phyloP scores from a whole-genome alignment of 2,797 vertebrate genomes.

The Ciconia nigra region DNA sequence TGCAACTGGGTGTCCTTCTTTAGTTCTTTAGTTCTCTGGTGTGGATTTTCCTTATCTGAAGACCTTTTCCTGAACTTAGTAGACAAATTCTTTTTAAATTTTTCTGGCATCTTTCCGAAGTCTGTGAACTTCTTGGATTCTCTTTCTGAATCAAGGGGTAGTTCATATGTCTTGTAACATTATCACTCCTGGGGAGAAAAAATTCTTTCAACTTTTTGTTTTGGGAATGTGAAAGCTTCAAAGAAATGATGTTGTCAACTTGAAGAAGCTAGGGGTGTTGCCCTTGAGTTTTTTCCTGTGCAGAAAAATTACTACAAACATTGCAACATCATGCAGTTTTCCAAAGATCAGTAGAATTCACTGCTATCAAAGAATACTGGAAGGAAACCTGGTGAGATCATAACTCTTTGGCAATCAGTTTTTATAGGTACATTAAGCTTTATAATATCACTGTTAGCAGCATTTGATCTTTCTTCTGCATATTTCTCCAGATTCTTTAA shows the following conservation, averaged over 20 bases:
- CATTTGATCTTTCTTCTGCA: constrained; percentile 16
- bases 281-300: not conserved
- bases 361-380: not conserved
- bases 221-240: constrained; percentile 14
- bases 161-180: constrained; percentile 13
- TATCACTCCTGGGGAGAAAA: not conserved
- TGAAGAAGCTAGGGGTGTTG: not conserved
- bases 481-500: constrained; percentile 27
- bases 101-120: constrained; percentile 3
- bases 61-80: constrained; percentile 26
- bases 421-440: constrained; percentile 10
- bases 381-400: not conserved
- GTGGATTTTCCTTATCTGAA: constrained; percentile 33
- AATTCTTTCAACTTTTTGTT: not conserved
- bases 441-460: not conserved
- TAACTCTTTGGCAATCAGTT: not conserved
- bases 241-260: constrained; percentile 20
- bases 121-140: constrained; percentile 14
- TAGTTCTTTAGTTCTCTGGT: not conserved
- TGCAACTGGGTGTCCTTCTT: not conserved
- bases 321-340: constrained; percentile 19
- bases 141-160: constrained; percentile 4
- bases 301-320: not conserved
- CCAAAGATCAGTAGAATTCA: constrained; percentile 44
- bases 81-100: not conserved